Base-by-base conservation (phyloP, 2,888 invertebrate genomes). In the Eugnorisma glareosa region DNA sequence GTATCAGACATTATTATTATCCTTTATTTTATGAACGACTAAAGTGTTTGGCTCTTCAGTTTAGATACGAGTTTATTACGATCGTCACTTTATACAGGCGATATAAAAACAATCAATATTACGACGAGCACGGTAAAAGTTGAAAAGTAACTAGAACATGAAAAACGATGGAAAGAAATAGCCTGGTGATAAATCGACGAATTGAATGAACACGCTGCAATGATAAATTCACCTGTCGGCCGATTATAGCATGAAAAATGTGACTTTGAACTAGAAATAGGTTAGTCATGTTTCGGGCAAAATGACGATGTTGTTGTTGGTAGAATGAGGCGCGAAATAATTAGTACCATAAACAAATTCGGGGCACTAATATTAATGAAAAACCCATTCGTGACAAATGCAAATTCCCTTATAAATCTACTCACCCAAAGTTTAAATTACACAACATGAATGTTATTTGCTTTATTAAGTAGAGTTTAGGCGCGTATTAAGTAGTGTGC, bases 311-410 rank as follows among this genome's bases (percentile, higher is more conserved):
- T 45, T 61, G n/a, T 63, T 74, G 37, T 67, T 77, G 28, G n/a
- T 37, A 11, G 48, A 61, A 13, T 63, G 63, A 61, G n/a, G 24
- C 40, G 37, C 10, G n/a, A 63, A 82, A 18, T 74, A 57, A 66
- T 68, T 18, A 37, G n/a, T 54, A 57, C 18, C 10, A 6, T 48
- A 28, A 51, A 37, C 43, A 48, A 63, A 77, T 82, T 81, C 0
- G 57, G 78, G 66, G 31, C 64, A 69, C 13, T 45, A 54, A 21
- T 66, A 63, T 28, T 18, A 35, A 1, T 78, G 51, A 31, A 83
- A 84, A 86, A 79, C 79, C 86, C 86, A 75, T 37, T 76, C 45
- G 70, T 86, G 84, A 83, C 75, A 11, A 86, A 83, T 61, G 21
- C 31, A 5, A 73, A 66, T 81, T 72, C 15, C 64, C 40, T 64